Evolutionary conservation across 2,888 invertebrate species (phyloP), one percentile per base, ranked within the genome.

Genomic region (Drosophila neutralis): DNA sequence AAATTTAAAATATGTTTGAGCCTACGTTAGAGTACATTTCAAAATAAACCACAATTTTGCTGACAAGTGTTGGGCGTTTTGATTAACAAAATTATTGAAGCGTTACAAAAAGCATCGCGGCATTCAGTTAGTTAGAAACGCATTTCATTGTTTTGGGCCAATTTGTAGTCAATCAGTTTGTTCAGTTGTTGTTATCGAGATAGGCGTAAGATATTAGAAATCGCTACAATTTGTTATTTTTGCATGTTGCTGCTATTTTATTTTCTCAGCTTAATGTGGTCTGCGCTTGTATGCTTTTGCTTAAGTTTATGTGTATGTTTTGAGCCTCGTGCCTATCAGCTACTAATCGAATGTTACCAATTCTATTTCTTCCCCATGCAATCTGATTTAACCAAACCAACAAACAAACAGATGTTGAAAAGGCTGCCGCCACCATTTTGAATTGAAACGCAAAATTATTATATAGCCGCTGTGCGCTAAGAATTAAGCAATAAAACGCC

Each of bases 371-470:
- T 61, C 68, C 53, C 68, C 70, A 60, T 61, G 70, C 80, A 45
- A 76, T 36, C 42, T 54, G 42, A 71, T 59, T 52, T 66, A 81
- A 87, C 45, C 58, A 69, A 81, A 53, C 31, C 60, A 60, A 53
- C 31, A 42, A 21, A 53, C 58, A 45, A 33, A 76, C 76, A 88
- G 87, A 89, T 90, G 82, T 87, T 88, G 68, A 90, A 78, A 73
- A 61, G 65, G 73, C 73, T 77, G 76, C 62, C 73, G 75, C 75
- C 60, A 78, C 67, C 63, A 83, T 75, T 74, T 76, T 80, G 60
- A 69, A 85, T 77, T 69, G 53, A 73, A 78, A 69, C 69, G 77
- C 76, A 66, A 75, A 72, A 35, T 76, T 56, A 56, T 64, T 61
- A 63, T 40, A 80, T 33, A 80, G 69, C 64, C 74, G 62, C 73